Percentiles rank a stretch among this genome's conserved stretches.
These are phyloP conservation scores for Helicoverpa armigera DNA, from an alignment of 1,140 invertebrate species.

Conservation along the genomic window DNA sequence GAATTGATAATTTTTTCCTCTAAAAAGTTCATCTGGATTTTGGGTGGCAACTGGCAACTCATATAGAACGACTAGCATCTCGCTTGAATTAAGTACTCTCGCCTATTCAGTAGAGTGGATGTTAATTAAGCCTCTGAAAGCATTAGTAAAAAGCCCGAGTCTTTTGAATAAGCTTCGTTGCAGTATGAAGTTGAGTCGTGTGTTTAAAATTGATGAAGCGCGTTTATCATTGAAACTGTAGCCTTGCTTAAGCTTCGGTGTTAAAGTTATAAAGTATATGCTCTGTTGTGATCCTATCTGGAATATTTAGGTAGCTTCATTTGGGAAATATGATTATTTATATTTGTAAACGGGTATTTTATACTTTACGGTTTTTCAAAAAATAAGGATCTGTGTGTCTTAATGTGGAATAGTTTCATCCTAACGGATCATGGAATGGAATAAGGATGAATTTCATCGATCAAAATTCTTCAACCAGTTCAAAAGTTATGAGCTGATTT, in stretches of 20 bases:
- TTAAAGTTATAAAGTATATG: conserved; percentile 17
- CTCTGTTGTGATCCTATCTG: conserved; percentile 15
- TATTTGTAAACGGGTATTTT: no score
- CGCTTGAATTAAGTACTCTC: conserved; percentile 71
- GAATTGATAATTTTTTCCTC: neutral
- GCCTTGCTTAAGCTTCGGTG: conserved; percentile 37
- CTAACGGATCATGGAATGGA: no score
- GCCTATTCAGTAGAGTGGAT: conserved; percentile 76
- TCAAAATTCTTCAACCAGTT: no score
- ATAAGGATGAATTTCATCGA: no score
- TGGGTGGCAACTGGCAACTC: conserved; percentile 25
- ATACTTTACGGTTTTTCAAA: no score
- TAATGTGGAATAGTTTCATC: no score
- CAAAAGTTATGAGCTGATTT: no score
- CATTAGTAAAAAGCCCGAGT: conserved; percentile 78
- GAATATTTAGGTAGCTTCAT: neutral
- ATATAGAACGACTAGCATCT: conserved; percentile 47
- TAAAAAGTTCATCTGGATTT: neutral
- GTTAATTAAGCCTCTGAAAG: conserved; percentile 81
- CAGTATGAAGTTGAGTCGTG: conserved; percentile 56
- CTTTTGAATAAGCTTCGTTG: conserved; percentile 68
- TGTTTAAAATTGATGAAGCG: conserved; percentile 71
- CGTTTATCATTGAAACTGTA: conserved; percentile 54
- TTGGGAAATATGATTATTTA: neutral
- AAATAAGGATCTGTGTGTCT: no score